Evolutionary conservation across 2,113 vertebrate genomes (phyloP), one percentile per base, ranked within the genome.

Genomic region (Labeo catla): DNA sequence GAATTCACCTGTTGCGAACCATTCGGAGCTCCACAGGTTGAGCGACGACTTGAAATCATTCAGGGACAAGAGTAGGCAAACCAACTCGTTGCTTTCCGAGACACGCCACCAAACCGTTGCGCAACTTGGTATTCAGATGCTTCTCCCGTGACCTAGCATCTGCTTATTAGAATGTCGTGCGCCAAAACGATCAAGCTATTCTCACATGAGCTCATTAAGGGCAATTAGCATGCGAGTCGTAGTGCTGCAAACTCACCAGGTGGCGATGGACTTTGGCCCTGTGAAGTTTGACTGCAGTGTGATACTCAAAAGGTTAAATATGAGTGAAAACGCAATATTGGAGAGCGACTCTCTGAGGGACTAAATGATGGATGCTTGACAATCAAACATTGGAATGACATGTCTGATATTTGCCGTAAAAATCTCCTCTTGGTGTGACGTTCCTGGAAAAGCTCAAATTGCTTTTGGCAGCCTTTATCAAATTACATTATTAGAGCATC

Each of bases 181-280:
- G 43, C 21, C 78, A 81, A 82, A 82, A 12, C 23, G 28, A 66
- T 70, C 80, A 36, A n/a, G 47, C 3, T 83, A 83, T 73, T 28
- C 81, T 83, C 81, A 59, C 81, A 43, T 57, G 81, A 83, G 81
- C 81, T 83, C 66, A 83, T 83, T 83, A 83, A 72, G 49, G 34
- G 5, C 49, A 2, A 59, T 83, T 83, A 73, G 81, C 68, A 73
- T 83, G 81, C 66, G 0, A 73, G 19, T 8, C 81, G 4, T n/a
- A 21, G 1, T 8, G 13, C 3, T 3, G 19, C 19, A 16, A 72
- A 23, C 68, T 73, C 81, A 59, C n/a, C 81, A 83, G 68, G 49
- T 84, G 34, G 28, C 9, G 9, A 9, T 68, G 63, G 80, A 73
- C 50, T 73, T 73, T 84, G 36, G 52, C 50, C 66, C 21, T 54